Evolutionary conservation across 2,797 vertebrate species (phyloP).

Genomic region (Cottoperca gobio): DNA sequence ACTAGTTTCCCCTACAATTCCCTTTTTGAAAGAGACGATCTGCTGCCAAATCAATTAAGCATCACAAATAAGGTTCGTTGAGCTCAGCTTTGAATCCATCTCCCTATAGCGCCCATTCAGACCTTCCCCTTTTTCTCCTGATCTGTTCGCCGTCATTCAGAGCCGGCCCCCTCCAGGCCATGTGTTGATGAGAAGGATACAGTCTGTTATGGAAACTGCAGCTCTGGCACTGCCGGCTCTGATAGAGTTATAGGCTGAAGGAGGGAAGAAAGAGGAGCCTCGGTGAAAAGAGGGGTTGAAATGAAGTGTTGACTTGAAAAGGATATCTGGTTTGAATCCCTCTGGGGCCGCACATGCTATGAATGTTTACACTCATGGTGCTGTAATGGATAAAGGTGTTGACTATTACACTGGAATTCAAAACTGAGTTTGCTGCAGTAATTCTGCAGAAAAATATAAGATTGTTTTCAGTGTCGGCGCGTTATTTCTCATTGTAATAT

Average conservation of each 20-base stretch:
- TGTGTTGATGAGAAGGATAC: constrained; percentile 72
- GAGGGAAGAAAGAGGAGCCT: constrained; percentile 44
- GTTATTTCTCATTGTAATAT: background rate
- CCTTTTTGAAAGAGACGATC: constrained; percentile 44
- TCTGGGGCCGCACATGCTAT: constrained; percentile 35
- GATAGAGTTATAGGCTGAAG: constrained; percentile 39
- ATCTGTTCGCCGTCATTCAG: constrained; percentile 31
- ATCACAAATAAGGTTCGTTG: constrained; percentile 60
- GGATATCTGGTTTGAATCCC: constrained; percentile 56
- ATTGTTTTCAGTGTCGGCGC: background rate
- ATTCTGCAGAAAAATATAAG: background rate
- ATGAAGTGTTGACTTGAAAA: constrained; percentile 52
- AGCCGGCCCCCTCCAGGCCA: constrained; percentile 59
- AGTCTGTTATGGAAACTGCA: constrained; percentile 67
- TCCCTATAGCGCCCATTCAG: constrained; percentile 51
- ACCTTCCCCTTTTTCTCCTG: background rate
- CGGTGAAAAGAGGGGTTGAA: constrained; percentile 13
- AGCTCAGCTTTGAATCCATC: constrained; percentile 66
- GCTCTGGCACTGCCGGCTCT: constrained; percentile 53
- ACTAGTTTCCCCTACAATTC: constrained; percentile 51
- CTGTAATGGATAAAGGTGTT: constrained; percentile 46
- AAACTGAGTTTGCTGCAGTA: no score
- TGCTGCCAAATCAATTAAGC: constrained; percentile 78
- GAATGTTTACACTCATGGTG: constrained; percentile 48
- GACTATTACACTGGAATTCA: constrained; percentile 25